Conservation (phyloP, 2,113 vertebrate species). For the Phodopus roborovskii region DNA sequence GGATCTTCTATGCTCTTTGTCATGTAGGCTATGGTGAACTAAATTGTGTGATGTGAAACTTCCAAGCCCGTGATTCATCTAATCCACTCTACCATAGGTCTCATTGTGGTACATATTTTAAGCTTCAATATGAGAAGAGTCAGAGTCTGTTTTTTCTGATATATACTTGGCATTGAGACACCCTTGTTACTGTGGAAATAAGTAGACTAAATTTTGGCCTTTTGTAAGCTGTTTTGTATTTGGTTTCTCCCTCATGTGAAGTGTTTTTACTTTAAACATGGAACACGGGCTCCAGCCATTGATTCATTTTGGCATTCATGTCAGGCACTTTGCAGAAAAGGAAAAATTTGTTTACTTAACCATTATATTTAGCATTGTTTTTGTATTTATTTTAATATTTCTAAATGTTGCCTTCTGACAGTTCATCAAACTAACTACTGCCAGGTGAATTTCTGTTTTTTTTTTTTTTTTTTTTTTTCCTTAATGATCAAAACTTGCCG, state of each 20-base stretch:
- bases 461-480: no score
- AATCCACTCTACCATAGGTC: background rate
- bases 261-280: background rate
- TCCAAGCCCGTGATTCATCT: background rate
- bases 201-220: background rate
- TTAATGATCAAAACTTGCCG: background rate
- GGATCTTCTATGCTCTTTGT: background rate
- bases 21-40: no score
- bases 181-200: background rate
- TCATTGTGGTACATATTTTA: background rate
- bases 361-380: background rate
- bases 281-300: background rate
- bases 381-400: background rate
- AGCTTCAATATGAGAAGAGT: background rate
- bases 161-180: background rate
- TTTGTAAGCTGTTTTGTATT: background rate
- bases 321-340: background rate
- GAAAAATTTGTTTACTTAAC: background rate
- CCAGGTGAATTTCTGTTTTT: background rate
- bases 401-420: background rate
- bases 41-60: background rate
- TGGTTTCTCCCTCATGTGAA: background rate
- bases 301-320: background rate
- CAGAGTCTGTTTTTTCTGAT: background rate
- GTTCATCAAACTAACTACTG: background rate